These are phyloP conservation scores for Phyllostomus discolor DNA, from an alignment of 2,113 vertebrate species.

Conservation along the genomic window DNA sequence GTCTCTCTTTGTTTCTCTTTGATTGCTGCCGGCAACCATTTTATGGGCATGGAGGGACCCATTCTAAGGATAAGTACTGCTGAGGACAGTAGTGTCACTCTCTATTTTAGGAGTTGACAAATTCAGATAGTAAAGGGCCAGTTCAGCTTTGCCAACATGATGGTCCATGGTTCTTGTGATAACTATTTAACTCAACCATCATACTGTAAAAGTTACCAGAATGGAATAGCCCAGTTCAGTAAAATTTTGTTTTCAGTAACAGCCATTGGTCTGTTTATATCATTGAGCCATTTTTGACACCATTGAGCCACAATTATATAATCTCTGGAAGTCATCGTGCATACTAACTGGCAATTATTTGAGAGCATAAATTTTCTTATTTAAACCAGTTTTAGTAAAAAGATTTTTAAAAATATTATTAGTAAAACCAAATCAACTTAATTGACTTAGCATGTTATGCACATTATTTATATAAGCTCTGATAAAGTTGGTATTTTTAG, in stretches of 20 bases:
- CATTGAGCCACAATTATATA: not conserved
- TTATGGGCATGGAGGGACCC: not conserved
- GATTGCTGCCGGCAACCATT: not conserved
- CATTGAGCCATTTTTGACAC: not conserved
- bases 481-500: not conserved
- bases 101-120: not conserved
- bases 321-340: not conserved
- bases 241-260: not conserved
- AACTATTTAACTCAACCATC: not conserved
- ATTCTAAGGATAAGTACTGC: not conserved
- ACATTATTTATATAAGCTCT: not conserved
- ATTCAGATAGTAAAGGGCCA: not conserved
- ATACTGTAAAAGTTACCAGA: not conserved
- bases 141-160: not conserved
- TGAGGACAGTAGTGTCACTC: not conserved
- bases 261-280: not conserved
- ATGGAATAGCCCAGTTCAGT: not conserved
- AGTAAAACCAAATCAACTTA: not conserved
- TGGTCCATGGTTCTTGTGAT: not conserved
- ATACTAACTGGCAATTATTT: not conserved
- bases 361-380: not conserved
- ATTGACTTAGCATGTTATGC: not conserved
- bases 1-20: no score
- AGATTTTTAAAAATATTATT: not conserved
- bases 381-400: not conserved